Conservation (phyloP, 1,140 invertebrate species). For the Drosophila pachea region DNA sequence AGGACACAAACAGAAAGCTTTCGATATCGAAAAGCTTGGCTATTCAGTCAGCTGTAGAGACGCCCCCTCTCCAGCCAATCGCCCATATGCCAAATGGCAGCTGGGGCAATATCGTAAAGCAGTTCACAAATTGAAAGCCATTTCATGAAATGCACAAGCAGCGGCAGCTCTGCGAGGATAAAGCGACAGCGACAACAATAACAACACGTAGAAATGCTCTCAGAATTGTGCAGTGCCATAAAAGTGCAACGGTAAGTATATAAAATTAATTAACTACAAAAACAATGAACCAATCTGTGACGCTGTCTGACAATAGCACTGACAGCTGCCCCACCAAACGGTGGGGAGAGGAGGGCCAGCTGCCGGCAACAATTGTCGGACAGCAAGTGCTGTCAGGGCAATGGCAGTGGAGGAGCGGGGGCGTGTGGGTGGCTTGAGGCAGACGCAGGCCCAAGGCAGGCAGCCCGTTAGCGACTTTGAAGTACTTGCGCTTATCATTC, state of each 20-base stretch:
- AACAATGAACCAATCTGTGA: conserved; percentile 48
- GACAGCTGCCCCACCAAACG: conserved; percentile 5
- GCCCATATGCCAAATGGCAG: conserved; percentile 4
- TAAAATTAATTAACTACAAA: conserved; percentile 70
- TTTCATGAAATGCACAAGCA: conserved; percentile 41
- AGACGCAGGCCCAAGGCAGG: background rate
- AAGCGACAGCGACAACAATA: conserved; percentile 14
- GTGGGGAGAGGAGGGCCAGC: background rate
- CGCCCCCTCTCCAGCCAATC: no score
- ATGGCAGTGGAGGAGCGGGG: background rate
- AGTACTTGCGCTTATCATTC: conserved; percentile 55
- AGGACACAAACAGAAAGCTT: background rate
- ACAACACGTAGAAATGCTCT: conserved; percentile 27
- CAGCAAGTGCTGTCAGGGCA: background rate
- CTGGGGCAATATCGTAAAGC: conserved; percentile 12
- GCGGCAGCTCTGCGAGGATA: background rate
- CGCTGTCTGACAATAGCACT: conserved; percentile 22
- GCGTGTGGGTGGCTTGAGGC: background rate
- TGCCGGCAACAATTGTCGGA: background rate
- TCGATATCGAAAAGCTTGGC: background rate
- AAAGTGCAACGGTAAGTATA: conserved; percentile 60
- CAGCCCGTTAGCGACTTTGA: conserved; percentile 33
- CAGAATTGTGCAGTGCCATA: conserved; percentile 45
- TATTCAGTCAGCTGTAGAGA: background rate
- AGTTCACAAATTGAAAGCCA: conserved; percentile 47